A percentile compares a stretch with the other conserved stretches of the same genome.
These are phyloP conservation scores for Mormyrops boulengeri DNA, from an alignment of 2,797 vertebrate species.

Conservation along the genomic window DNA sequence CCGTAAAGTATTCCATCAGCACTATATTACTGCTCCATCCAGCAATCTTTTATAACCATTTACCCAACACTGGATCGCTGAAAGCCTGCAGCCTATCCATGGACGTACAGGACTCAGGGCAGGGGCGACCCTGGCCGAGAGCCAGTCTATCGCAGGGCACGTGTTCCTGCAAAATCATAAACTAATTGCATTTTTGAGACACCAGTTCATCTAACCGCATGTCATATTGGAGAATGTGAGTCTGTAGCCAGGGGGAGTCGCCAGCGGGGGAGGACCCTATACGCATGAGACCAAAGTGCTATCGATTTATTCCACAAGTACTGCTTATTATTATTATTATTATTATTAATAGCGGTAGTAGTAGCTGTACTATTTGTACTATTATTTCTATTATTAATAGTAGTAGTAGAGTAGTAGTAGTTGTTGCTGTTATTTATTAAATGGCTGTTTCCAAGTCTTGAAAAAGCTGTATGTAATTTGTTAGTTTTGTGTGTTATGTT, in stretches of 20 bases:
- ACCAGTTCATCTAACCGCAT: background rate
- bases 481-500: background rate
- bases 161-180: background rate
- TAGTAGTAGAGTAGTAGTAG: background rate
- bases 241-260: background rate
- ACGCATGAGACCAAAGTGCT: background rate
- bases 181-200: background rate
- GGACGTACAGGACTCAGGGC: background rate
- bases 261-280: background rate
- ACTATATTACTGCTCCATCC: background rate
- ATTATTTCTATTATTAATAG: background rate
- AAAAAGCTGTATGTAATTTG: background rate
- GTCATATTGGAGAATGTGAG: background rate
- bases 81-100: background rate
- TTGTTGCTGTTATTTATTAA: background rate
- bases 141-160: background rate
- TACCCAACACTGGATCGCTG: background rate
- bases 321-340: background rate
- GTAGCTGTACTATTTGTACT: background rate
- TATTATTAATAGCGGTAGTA: background rate
- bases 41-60: background rate
- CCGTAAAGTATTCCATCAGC: slow-evolving; percentile 12
- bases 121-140: background rate
- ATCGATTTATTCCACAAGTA: background rate
- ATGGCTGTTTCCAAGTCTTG: background rate